A percentile compares a stretch with the other conserved stretches of the same genome.
These are phyloP conservation scores for Nymphicus hollandicus DNA, from an alignment of 2,113 vertebrate genomes.

Conservation along the genomic window DNA sequence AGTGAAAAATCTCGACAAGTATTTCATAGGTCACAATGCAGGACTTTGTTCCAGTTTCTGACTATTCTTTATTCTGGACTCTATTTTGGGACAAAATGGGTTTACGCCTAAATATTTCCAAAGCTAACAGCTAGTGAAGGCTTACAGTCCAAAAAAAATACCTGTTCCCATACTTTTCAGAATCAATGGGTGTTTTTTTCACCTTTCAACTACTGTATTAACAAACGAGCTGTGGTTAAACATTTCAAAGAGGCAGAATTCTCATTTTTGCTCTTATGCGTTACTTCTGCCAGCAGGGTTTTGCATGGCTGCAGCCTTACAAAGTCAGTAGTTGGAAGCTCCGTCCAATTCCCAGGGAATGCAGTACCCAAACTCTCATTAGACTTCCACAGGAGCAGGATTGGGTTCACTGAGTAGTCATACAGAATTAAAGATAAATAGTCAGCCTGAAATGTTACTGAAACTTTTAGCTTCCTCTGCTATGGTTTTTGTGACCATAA, in stretches of 20 bases:
- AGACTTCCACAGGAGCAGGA: conserved; percentile 31
- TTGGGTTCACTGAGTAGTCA: conserved; percentile 47
- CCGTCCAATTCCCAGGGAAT: conserved; percentile 48
- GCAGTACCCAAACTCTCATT: conserved; percentile 28
- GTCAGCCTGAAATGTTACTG: not conserved
- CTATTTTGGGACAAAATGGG: conserved; percentile 9
- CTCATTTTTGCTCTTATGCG: not conserved
- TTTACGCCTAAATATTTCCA: conserved; percentile 37
- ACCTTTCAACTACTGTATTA: not conserved
- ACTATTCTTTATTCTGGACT: not conserved
- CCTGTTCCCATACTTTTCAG: not conserved
- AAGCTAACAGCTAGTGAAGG: not conserved
- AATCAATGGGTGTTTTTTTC: not conserved
- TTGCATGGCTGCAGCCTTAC: conserved; percentile 63
- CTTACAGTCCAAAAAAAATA: not conserved
- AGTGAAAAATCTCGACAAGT: conserved; percentile 77
- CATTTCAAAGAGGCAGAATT: conserved; percentile 15
- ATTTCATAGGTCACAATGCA: not conserved
- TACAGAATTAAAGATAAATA: conserved; percentile 47
- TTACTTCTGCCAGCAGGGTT: conserved; percentile 51
- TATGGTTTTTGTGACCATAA: not conserved
- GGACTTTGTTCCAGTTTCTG: not conserved
- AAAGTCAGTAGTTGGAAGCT: conserved; percentile 33
- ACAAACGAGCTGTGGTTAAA: not conserved
- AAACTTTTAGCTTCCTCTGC: conserved; percentile 19